These are phyloP conservation scores for Xanthorhoe designata DNA, from an alignment of 2,888 invertebrate genomes.

Conservation along the genomic window DNA sequence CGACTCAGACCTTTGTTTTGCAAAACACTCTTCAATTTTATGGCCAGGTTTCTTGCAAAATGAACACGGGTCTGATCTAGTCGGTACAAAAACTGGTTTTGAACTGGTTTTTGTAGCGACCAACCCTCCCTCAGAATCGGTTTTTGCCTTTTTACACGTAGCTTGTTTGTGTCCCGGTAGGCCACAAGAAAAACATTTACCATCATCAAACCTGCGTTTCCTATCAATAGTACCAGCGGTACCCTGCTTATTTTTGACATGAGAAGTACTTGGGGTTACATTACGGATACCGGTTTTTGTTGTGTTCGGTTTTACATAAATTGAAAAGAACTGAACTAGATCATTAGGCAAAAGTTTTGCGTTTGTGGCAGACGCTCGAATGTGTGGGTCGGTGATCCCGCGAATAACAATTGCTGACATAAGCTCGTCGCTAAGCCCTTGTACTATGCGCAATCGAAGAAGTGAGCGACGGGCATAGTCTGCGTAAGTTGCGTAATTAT, in stretches of 20 bases:
- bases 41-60: background rate
- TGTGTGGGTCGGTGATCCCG: background rate
- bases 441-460: too few relatives aligned
- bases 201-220: too few relatives aligned
- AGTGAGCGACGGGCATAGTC: background rate
- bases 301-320: too few relatives aligned
- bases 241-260: too few relatives aligned
- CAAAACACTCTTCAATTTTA: background rate
- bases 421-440: too few relatives aligned
- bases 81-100: background rate
- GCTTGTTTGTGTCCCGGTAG: background rate
- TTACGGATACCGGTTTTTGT: too few relatives aligned
- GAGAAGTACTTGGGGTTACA: background rate
- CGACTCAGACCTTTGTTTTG: background rate
- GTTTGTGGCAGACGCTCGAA: background rate
- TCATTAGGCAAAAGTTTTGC: background rate
- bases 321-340: background rate
- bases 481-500: too few relatives aligned
- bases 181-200: too few relatives aligned
- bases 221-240: too few relatives aligned
- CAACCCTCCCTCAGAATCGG: background rate
- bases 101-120: too few relatives aligned
- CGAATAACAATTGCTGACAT: too few relatives aligned
- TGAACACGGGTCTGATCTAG: background rate
- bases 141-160: background rate